Evolutionary conservation across 2,888 invertebrate species (phyloP).

Genomic region (Melanophora roralis): DNA sequence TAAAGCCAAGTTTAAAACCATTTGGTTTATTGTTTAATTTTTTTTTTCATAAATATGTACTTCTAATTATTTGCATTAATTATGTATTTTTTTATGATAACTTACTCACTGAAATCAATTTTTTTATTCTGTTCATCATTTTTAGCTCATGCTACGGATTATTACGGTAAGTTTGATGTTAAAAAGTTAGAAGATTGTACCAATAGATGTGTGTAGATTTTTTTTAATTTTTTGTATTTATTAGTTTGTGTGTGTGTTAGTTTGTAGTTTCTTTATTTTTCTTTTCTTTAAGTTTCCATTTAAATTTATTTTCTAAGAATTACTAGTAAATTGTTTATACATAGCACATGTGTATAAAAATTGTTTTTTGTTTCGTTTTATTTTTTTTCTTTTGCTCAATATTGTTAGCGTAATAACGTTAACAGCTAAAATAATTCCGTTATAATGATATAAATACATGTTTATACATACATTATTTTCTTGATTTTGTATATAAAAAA

Average conservation of each 20-base stretch:
- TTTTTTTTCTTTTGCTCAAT: constrained; percentile 57
- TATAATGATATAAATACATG: constrained; percentile 62
- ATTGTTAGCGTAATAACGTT: constrained; percentile 52
- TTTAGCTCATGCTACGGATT: constrained; percentile 97
- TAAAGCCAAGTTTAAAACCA: no score
- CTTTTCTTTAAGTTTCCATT: constrained; percentile 32
- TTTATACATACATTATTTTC: constrained; percentile 15
- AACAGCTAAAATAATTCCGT: constrained; percentile 36
- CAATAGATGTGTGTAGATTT: constrained; percentile 72
- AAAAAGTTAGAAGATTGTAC: constrained; percentile 72
- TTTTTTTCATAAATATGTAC: neutral
- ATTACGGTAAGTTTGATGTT: constrained; percentile 96
- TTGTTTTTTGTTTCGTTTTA: constrained; percentile 63
- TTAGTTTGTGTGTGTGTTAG: constrained; percentile 30
- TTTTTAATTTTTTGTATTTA: constrained; percentile 59
- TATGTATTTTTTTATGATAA: constrained; percentile 8
- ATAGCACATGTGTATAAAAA: constrained; percentile 34
- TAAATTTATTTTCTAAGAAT: constrained; percentile 39
- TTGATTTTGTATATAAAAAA: constrained; percentile 60
- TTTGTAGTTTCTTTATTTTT: constrained; percentile 38
- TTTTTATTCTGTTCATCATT: constrained; percentile 71
- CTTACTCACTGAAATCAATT: constrained; percentile 63
- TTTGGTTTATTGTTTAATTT: constrained; percentile 41
- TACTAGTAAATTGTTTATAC: constrained; percentile 41
- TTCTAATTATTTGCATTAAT: constrained; percentile 25